Evolutionary conservation across 37 sponge, comb jelly and placozoan species (phyloP), one percentile per base, ranked within the genome.

Genomic region (Crambe crambe): DNA sequence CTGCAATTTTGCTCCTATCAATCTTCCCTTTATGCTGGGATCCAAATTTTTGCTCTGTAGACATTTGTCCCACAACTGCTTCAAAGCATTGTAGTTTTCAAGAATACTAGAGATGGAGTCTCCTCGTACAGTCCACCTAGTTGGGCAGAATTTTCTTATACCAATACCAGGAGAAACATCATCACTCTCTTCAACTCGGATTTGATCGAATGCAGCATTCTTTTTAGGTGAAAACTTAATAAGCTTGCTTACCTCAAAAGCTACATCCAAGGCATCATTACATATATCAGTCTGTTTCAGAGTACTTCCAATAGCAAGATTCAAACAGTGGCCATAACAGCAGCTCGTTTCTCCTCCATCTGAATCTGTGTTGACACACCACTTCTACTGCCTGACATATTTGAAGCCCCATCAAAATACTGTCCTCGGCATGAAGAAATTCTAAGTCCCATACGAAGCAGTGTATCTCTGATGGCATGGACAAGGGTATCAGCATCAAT

Each of bases 251-350:
- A n/a, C n/a, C n/a, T n/a, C n/a, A n/a, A n/a, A n/a, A n/a, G n/a
- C n/a, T n/a, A n/a, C n/a, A n/a, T n/a, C n/a, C n/a, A n/a, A n/a
- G n/a, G n/a, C n/a, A n/a, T n/a, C n/a, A n/a, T n/a, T n/a, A n/a
- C n/a, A n/a, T n/a, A n/a, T n/a, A n/a, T n/a, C n/a, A n/a, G n/a
- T n/a, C n/a, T n/a, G n/a, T n/a, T n/a, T n/a, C n/a, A n/a, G n/a
- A n/a, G n/a, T 71, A 65, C 83, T 83, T 42, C 82, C 77, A 63
- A 60, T 75, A 41, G 82, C 86, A 57, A 90, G 77, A 61, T 90
- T 90, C 17, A 90, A 82, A 34, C 70, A 56, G 70, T 89, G 85
- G 27, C 81, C 90, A 80, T 89, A 89, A 56, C 85, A 89, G 63
- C 84, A 85, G 21, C 83, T 85, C 30, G 77, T 63, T 34, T 41